A percentile compares a stretch with the other conserved stretches of the same genome.
Evolutionary conservation across 2,113 vertebrate genomes (phyloP).

Genomic region (Pseudolaguvia tuberculata): DNA sequence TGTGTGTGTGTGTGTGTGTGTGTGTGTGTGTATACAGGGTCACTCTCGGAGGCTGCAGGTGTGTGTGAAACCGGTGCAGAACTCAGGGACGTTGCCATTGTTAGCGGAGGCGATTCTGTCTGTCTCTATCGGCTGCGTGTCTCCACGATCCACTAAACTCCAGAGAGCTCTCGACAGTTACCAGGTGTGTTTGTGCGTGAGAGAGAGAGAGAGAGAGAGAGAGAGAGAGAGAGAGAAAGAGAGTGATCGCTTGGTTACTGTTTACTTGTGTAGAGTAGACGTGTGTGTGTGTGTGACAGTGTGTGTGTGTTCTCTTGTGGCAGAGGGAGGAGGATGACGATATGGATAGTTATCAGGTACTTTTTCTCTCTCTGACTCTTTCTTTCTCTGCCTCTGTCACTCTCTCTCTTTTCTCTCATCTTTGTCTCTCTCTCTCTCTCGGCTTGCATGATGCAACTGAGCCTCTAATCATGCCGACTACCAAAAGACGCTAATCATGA

Average conservation of each 20-base stretch:
- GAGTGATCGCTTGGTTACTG: conserved; percentile 46
- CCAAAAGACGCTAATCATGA: conserved; percentile 51
- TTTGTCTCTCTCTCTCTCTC: conserved; percentile 14
- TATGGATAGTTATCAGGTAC: conserved; percentile 99
- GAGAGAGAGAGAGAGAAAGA: conserved; percentile 61
- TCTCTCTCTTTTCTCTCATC: not conserved
- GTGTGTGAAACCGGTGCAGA: conserved; percentile 84
- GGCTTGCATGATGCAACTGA: conserved; percentile 75
- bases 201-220: conserved; percentile 66
- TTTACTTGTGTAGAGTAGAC: conserved; percentile 70
- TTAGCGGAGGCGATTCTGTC: conserved; percentile 90
- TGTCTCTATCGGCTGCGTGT: conserved; percentile 88
- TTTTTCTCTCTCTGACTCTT: conserved; percentile 54
- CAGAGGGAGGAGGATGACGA: conserved; percentile 93
- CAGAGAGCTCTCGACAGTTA: conserved; percentile 95
- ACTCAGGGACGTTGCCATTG: conserved; percentile 89
- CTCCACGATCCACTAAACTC: conserved; percentile 85
- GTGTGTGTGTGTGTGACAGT: conserved; percentile 22
- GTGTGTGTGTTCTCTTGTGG: conserved; percentile 84
- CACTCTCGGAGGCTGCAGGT: conserved; percentile 93
- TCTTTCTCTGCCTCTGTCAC: not conserved
- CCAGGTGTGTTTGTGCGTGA: conserved; percentile 74
- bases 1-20: too few relatives aligned
- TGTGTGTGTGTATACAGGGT: conserved; percentile 70
- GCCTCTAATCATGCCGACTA: conserved; percentile 64